Evolutionary conservation across 2,797 vertebrate genomes (phyloP).

Genomic region (Peromyscus eremicus): DNA sequence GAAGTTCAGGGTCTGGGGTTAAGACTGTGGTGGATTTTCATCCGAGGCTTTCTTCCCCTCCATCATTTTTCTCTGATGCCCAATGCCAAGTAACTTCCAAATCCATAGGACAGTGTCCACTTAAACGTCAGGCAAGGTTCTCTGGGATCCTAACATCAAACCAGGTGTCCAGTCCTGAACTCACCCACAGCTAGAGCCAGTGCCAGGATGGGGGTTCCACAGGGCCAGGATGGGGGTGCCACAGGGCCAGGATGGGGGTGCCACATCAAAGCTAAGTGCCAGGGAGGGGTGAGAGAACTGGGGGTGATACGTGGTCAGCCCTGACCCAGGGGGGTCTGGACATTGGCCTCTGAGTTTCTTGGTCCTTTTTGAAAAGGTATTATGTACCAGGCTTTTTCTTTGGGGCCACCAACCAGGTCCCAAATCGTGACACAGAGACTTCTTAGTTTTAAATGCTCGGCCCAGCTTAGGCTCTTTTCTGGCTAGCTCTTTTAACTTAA

Average conservation of each 20-base stretch:
- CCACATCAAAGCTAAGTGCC: rapidly evolving
- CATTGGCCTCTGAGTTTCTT: not conserved
- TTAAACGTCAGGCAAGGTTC: not conserved
- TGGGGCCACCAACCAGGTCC: not conserved
- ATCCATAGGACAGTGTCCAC: not conserved
- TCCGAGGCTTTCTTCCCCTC: not conserved
- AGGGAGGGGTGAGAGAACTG: rapidly evolving
- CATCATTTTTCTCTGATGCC: not conserved
- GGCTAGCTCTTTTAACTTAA: not conserved
- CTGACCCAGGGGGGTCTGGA: rapidly evolving
- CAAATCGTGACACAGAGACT: not conserved
- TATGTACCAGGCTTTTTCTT: not conserved
- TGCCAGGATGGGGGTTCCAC: not conserved
- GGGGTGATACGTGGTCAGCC: rapidly evolving
- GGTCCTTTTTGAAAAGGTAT: rapidly evolving
- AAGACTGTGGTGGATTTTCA: not conserved
- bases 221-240: not conserved
- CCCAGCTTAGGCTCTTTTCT: not conserved
- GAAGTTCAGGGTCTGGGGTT: not conserved
- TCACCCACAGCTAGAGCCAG: not conserved
- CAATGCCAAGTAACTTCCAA: not conserved
- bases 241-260: not conserved
- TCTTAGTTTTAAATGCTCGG: not conserved
- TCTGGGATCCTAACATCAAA: not conserved
- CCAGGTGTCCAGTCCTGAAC: not conserved